Percentiles rank a stretch among this genome's conserved stretches.
Conservation (phyloP, 2,797 vertebrate species). For the Myiothlypis coronata region DNA sequence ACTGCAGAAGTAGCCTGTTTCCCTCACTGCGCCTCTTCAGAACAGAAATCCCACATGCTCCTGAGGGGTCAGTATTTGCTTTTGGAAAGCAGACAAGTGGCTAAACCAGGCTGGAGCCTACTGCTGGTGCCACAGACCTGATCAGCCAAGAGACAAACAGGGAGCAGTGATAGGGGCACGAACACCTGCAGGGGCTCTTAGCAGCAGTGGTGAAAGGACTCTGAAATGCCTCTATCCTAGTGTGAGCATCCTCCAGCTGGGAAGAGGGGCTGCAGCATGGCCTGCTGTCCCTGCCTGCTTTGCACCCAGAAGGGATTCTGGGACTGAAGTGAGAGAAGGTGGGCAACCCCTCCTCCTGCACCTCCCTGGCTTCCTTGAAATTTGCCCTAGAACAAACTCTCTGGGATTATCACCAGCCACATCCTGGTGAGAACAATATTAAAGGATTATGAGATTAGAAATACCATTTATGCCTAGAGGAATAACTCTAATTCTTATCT, state of each 20-base stretch:
- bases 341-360: neutral
- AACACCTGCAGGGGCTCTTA: rapidly evolving
- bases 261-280: neutral
- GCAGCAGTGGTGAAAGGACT: neutral
- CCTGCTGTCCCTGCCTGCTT: neutral
- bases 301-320: neutral
- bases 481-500: conserved; percentile 54
- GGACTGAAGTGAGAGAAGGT: neutral
- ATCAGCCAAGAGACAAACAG: neutral
- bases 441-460: conserved; percentile 66
- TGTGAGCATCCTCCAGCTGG: rapidly evolving
- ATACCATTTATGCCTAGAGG: conserved; percentile 45
- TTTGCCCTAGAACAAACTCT: conserved; percentile 19
- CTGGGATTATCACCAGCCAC: conserved; percentile 24
- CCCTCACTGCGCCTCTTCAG: neutral
- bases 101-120: neutral
- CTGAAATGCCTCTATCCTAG: neutral
- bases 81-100: neutral
- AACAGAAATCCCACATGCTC: neutral
- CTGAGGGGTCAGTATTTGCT: neutral
- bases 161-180: rapidly evolving
- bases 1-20: neutral
- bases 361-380: neutral
- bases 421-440: conserved; percentile 54
- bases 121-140: neutral